Conservation (phyloP, 2,888 invertebrate genomes). For the Tromatobia lineatoria region DNA sequence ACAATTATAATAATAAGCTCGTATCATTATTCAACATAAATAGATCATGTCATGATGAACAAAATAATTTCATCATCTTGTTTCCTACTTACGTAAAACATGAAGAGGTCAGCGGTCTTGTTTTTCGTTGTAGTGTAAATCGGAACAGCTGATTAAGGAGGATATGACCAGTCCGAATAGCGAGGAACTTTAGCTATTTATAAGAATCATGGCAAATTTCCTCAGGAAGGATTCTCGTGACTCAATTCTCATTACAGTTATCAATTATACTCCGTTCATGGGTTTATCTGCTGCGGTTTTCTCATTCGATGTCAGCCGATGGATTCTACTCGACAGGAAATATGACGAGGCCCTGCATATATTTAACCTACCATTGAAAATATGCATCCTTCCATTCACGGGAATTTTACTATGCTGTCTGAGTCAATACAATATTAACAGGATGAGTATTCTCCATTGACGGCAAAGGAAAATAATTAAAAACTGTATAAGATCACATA, state of each 20-base stretch:
- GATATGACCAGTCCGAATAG: conserved; percentile 27
- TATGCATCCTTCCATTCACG: conserved; percentile 10
- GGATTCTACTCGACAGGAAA: conserved; percentile 69
- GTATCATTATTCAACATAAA: not conserved
- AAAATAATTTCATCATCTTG: conserved; percentile 7
- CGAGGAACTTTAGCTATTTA: not conserved
- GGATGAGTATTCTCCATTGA: not conserved
- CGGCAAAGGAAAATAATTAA: not conserved
- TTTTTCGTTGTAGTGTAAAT: not conserved
- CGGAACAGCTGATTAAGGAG: conserved; percentile 1
- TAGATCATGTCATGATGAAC: not conserved
- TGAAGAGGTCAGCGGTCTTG: not conserved
- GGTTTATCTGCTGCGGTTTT: conserved; percentile 53
- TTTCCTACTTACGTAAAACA: conserved; percentile 1
- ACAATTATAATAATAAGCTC: not conserved
- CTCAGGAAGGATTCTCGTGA: conserved; percentile 65
- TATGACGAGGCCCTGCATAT: conserved; percentile 73
- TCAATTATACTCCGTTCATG: conserved; percentile 45
- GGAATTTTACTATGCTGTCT: not conserved
- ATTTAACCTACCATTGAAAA: conserved; percentile 71
- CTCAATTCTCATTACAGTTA: conserved; percentile 68
- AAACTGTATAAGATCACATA: not conserved
- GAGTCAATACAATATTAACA: conserved; percentile 1
- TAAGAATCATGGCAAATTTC: conserved; percentile 14
- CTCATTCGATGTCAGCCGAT: conserved; percentile 14